Percentiles rank a stretch among this genome's conserved stretches.
Evolutionary conservation across 2,113 vertebrate species (phyloP).

Genomic region (Callaeas wilsoni): DNA sequence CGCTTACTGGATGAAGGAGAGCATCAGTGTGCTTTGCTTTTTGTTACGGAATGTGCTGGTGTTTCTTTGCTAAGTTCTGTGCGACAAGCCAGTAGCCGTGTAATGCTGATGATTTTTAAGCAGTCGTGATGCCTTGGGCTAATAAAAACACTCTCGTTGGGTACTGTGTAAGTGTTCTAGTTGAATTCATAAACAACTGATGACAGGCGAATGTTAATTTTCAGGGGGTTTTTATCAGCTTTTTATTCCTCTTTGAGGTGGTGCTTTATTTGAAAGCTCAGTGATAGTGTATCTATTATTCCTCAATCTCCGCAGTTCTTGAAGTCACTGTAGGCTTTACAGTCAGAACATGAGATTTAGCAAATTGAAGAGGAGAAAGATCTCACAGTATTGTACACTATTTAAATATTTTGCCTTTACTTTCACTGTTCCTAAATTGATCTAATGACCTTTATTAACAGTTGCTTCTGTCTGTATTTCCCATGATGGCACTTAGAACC

Average conservation of each 20-base stretch:
- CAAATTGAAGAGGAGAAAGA: neutral
- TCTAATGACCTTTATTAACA: neutral
- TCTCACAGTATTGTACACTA: neutral
- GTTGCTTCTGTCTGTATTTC: neutral
- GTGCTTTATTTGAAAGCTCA: neutral
- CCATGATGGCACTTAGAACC: neutral
- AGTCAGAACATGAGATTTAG: neutral
- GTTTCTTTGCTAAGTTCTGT: neutral
- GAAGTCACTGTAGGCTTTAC: neutral
- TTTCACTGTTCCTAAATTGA: neutral
- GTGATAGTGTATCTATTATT: neutral
- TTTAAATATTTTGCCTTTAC: neutral
- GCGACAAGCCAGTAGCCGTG: neutral
- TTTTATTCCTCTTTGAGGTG: neutral
- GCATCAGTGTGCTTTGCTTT: neutral
- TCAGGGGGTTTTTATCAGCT: neutral
- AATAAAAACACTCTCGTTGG: neutral
- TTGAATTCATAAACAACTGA: neutral
- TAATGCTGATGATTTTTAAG: neutral
- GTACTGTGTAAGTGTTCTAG: neutral
- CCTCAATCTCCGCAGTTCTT: accelerated
- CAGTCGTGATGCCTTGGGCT: neutral
- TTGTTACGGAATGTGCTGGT: neutral
- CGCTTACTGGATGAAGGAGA: neutral
- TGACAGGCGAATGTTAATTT: neutral